These are phyloP conservation scores for Catharus minimus DNA, from an alignment of 2,113 vertebrate genomes.

Conservation along the genomic window DNA sequence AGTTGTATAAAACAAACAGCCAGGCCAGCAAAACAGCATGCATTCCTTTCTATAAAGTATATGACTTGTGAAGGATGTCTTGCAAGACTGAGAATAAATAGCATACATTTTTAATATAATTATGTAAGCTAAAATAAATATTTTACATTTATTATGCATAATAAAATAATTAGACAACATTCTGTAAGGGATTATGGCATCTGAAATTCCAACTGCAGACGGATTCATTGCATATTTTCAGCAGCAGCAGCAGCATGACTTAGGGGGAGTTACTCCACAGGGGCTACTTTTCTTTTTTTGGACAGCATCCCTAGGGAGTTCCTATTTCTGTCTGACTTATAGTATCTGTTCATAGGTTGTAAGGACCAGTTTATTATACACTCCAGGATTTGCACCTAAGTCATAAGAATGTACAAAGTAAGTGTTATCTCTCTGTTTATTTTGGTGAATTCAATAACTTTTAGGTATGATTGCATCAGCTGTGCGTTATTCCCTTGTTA, in stretches of 20 bases:
- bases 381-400: constrained; percentile 23
- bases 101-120: constrained; percentile 52
- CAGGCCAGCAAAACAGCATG: constrained; percentile 27
- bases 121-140: constrained; percentile 49
- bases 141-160: constrained; percentile 65
- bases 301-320: constrained; percentile 61
- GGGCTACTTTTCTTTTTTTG: constrained; percentile 59
- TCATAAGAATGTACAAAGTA: constrained; percentile 17
- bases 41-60: constrained; percentile 52
- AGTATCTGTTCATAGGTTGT: constrained; percentile 21
- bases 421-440: constrained; percentile 6
- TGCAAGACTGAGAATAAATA: constrained; percentile 51
- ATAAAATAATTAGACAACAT: constrained; percentile 50
- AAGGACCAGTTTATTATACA: constrained; percentile 6
- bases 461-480: background rate
- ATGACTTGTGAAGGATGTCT: constrained; percentile 40
- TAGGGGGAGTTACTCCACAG: constrained; percentile 6
- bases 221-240: constrained; percentile 37
- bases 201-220: constrained; percentile 1
- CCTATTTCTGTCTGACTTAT: constrained; percentile 59
- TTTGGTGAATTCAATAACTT: constrained; percentile 6
- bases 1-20: background rate
- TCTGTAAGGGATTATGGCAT: constrained; percentile 13
- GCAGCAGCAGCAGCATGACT: constrained; percentile 6
- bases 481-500: background rate